Evolutionary conservation across 2,113 vertebrate genomes (phyloP), one percentile per base, ranked within the genome.

Genomic region (Psammodynastes pulverulentus): DNA sequence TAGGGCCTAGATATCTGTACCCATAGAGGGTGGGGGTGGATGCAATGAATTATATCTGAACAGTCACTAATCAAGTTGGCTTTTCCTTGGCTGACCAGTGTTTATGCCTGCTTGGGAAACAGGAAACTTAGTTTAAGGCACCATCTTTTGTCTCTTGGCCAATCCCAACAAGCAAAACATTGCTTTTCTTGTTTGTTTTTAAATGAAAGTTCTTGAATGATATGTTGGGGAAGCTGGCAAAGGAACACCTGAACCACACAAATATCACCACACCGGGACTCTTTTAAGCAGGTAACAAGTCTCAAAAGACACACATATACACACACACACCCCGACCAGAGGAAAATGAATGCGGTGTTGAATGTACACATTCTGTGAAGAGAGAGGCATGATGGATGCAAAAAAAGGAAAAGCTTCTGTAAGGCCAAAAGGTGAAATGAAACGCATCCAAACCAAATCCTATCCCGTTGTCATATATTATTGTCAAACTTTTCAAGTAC

Each of bases 401-500:
- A 95, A 92, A 94, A 97, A n/a, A n/a, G n/a, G 95, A 96, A 97
- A 96, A 95, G 92, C 96, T 97, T 96, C 95, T 97, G 95, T 99
- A 99, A 99, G 98, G 98, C 98, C 94, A 93, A 98, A 95, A 97
- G 96, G 95, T 94, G 95, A 97, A 97, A 98, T 97, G 95, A 97
- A 97, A 96, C 96, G 97, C 97, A 48, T 89, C 90, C 95, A 89
- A 95, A 95, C 95, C 95, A 95, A 95, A 93, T 95, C 94, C 94
- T 95, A 97, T n/a, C 97, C 96, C 96, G 96, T 96, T 43, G 95
- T 97, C 94, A 92, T 94, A 92, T 94, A 95, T 95, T 96, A 96
- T 96, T 96, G 95, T 92, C 95, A 95, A 96, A 95, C 96, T 95
- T 97, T 95, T 96, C 89, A 97, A 84, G 96, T 95, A 95, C 4